Evolutionary conservation across 2,888 invertebrate species (phyloP), one percentile per base, ranked within the genome.

Genomic region (Synergus japonicus): DNA sequence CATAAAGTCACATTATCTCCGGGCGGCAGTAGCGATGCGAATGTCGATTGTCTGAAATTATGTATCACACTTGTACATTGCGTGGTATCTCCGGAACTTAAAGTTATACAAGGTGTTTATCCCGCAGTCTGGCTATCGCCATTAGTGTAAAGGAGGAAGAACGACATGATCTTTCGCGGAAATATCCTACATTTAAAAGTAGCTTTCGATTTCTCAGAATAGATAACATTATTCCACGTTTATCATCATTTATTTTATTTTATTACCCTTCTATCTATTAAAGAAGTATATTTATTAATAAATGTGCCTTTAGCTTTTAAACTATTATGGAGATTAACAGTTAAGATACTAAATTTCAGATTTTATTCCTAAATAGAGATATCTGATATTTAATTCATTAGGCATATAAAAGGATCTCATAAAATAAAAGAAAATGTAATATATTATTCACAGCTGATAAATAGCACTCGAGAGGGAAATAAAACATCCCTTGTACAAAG

Each of bases 1-100:
- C 69, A 73, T 73, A 73, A 73, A 73, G 49, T 73, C 69, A 73
- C 69, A 73, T 73, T 73, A 73, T 73, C 69, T 73, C n/a, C 54
- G 69, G 54, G 49, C 49, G 69, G 29, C 49, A 49, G 69, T 73
- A 73, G 69, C 69, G 54, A 73, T 73, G 69, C 49, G 69, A 69
- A 69, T 46, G 69, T 73, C 69, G 69, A 73, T 73, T 73, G 69
- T 54, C 54, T 73, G 49, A 73, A 73, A 73, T 73, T 73, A 73
- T 73, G 69, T 73, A 73, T 73, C 69, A 73, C 69, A 73, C 69
- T 69, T 49, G 49, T 69, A 46, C 69, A 37, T 15, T 54, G 69
- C 69, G 37, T 73, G 49, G 69, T 73, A 73, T 73, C 69, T 73
- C 0, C 69, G 41, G 29, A 46, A 69, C 3, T 49, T 69, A 69